Conservation (phyloP, 2,888 invertebrate genomes). For the Bibio marci region DNA sequence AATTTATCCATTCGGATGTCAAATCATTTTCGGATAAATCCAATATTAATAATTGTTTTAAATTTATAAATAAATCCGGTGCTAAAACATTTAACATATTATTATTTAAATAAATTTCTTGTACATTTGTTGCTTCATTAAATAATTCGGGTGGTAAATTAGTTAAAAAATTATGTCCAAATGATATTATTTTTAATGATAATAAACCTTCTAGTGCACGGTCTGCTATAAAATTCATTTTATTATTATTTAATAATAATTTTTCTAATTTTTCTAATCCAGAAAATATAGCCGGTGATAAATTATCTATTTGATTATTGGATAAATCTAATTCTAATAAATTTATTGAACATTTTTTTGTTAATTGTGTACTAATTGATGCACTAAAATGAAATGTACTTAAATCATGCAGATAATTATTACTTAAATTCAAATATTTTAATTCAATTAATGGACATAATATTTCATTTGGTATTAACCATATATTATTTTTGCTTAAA, state of each 20-base stretch:
- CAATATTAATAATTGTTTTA: conserved; percentile 59
- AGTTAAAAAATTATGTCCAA: conserved; percentile 78
- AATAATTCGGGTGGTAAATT: conserved; percentile 76
- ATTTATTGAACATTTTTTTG: conserved; percentile 37
- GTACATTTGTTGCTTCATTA: conserved; percentile 60
- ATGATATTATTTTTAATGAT: conserved; percentile 65
- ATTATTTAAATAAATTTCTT: conserved; percentile 78
- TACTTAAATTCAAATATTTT: conserved; percentile 66
- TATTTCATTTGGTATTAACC: conserved; percentile 71
- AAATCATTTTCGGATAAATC: conserved; percentile 74
- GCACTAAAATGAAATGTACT: conserved; percentile 72
- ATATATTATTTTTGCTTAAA: conserved; percentile 74
- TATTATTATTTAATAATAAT: conserved; percentile 71
- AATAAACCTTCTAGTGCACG: conserved; percentile 65
- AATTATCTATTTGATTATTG: conserved; percentile 64
- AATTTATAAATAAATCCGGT: conserved; percentile 65
- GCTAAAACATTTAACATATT: conserved; percentile 77
- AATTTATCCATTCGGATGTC: conserved; percentile 72
- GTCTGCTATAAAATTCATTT: conserved; percentile 74
- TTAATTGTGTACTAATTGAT: conserved; percentile 29
- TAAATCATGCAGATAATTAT: conserved; percentile 75
- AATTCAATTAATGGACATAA: conserved; percentile 70
- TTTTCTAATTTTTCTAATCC: conserved; percentile 58
- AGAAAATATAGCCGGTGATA: conserved; percentile 69
- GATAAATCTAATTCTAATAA: conserved; percentile 68